Conservation (phyloP, 1,140 invertebrate genomes). For the Drosophila miranda region DNA sequence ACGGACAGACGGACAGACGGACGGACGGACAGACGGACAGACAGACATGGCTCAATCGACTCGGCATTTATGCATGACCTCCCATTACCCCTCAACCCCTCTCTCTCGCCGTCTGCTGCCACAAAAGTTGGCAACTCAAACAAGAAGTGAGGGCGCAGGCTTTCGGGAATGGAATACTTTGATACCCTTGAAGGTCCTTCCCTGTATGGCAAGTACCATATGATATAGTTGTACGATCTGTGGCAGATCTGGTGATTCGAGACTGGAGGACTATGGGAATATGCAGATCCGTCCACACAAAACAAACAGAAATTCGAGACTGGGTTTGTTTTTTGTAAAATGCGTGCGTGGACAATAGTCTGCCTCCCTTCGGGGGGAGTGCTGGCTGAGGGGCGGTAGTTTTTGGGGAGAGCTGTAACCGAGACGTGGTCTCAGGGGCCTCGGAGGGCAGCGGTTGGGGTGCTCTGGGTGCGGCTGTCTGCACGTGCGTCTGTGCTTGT, state of each 20-base stretch:
- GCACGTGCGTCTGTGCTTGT: constrained; percentile 22
- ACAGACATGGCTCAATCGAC: too few species aligned
- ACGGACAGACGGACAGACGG: too few species aligned
- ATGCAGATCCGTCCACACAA: background rate
- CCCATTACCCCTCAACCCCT: constrained; percentile 34
- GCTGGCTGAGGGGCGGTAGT: background rate
- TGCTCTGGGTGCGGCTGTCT: constrained; percentile 20
- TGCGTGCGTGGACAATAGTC: constrained; percentile 41
- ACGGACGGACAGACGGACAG: too few species aligned
- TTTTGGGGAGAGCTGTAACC: too few species aligned
- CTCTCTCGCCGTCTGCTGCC: too few species aligned
- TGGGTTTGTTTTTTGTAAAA: constrained; percentile 25
- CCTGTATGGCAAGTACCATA: too few species aligned
- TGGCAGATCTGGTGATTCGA: too few species aligned
- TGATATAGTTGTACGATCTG: too few species aligned
- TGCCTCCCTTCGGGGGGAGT: background rate
- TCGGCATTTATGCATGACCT: constrained; percentile 69
- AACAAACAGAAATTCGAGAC: constrained; percentile 39
- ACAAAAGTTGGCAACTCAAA: constrained; percentile 64
- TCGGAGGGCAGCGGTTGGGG: constrained; percentile 1
- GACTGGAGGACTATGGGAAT: too few species aligned
- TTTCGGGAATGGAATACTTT: background rate
- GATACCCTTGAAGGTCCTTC: too few species aligned
- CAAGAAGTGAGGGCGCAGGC: constrained; percentile 41
- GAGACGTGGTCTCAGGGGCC: constrained; percentile 1